phyloP scores from a whole-genome alignment of 2,113 vertebrate genomes.

The Chamaea fasciata region DNA sequence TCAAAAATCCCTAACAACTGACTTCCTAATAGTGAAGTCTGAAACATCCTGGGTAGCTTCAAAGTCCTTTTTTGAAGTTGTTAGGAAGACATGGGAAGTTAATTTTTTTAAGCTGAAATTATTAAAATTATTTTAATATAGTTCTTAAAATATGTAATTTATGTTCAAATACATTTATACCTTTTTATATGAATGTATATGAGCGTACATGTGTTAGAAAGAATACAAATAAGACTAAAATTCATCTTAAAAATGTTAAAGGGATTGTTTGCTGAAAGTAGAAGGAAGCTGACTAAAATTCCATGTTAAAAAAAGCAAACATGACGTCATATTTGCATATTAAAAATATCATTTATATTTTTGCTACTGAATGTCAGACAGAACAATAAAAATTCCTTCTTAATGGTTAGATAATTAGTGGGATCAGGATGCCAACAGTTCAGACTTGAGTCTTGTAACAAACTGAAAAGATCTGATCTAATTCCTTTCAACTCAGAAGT shows the following conservation, averaged over 20 bases:
- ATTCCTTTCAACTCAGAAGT: background rate
- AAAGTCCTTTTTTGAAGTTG: background rate
- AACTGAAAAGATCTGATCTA: background rate
- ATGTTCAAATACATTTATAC: background rate
- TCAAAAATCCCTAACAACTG: background rate
- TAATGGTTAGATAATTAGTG: background rate
- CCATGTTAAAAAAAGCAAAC: background rate
- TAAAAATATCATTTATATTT: background rate
- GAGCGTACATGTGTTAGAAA: background rate
- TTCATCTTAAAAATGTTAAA: background rate
- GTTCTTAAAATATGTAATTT: background rate
- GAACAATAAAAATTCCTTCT: background rate
- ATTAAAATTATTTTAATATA: background rate
- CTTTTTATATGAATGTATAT: background rate
- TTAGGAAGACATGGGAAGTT: background rate
- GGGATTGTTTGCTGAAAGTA: background rate
- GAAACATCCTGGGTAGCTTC: background rate
- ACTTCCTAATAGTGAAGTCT: background rate
- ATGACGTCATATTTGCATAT: background rate
- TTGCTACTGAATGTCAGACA: background rate
- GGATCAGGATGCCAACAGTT: background rate
- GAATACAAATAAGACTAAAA: background rate
- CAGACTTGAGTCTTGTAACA: background rate
- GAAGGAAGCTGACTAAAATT: background rate
- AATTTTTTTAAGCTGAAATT: background rate